A percentile compares a stretch with the other conserved stretches of the same genome.
Conservation (phyloP, 2,888 invertebrate species). For the Auanema freiburgensis region DNA sequence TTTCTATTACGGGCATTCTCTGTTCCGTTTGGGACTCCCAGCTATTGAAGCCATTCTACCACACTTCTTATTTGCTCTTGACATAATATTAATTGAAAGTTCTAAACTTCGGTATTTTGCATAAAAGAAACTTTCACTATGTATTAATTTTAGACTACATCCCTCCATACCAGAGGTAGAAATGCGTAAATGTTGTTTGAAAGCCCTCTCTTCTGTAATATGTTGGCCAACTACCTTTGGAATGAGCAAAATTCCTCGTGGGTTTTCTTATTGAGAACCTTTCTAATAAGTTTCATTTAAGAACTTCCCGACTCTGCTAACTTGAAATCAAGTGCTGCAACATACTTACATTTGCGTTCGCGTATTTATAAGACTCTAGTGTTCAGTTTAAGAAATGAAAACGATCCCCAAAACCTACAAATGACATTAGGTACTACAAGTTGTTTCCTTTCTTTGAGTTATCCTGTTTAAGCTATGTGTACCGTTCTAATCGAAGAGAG, state of each 20-base stretch:
- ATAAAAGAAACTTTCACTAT: no score
- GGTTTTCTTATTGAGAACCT: not conserved
- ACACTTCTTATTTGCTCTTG: conserved; percentile 83
- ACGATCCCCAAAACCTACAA: conserved; percentile 83
- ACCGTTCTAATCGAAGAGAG: conserved; percentile 50
- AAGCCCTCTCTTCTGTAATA: conserved; percentile 85
- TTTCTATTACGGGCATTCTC: conserved; percentile 69
- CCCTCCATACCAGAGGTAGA: conserved; percentile 65
- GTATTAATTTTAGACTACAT: conserved; percentile 46
- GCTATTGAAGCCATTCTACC: conserved; percentile 86
- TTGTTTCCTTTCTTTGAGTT: not conserved
- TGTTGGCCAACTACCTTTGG: conserved; percentile 90
- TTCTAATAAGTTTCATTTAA: conserved; percentile 6
- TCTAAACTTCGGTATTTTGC: conserved; percentile 51
- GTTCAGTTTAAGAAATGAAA: conserved; percentile 81
- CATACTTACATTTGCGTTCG: conserved; percentile 74
- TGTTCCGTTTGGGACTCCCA: conserved; percentile 82
- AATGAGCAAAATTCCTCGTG: conserved; percentile 46
- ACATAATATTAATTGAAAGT: conserved; percentile 81
- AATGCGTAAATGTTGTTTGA: conserved; percentile 86
- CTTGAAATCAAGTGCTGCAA: conserved; percentile 41
- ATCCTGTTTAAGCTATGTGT: conserved; percentile 33
- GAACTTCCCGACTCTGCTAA: conserved; percentile 33
- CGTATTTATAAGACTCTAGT: conserved; percentile 76
- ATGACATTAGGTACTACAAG: conserved; percentile 74